Evolutionary conservation across 1,140 invertebrate genomes (phyloP).

Genomic region (Oryzaephilus surinamensis): DNA sequence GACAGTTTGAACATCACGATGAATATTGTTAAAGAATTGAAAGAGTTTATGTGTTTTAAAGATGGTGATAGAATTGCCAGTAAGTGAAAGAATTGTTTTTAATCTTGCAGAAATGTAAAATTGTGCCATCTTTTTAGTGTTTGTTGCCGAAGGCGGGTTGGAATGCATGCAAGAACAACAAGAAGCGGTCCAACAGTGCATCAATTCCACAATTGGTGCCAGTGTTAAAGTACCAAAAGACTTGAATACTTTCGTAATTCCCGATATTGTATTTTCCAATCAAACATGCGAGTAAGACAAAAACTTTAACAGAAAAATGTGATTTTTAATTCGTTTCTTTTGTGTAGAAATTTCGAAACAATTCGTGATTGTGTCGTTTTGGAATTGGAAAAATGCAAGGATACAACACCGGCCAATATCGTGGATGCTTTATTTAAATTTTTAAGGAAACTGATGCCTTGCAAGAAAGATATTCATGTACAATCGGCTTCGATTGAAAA

Average conservation of each 20-base stretch:
- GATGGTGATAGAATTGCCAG: constrained; percentile 70
- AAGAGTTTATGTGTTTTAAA: constrained; percentile 62
- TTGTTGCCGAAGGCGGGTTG: constrained; percentile 64
- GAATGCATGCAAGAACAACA: constrained; percentile 56
- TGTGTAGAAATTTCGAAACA: constrained; percentile 45
- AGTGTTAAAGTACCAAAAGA: constrained; percentile 36
- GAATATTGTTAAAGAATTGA: constrained; percentile 53
- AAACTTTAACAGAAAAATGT: constrained; percentile 9
- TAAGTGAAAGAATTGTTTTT: constrained; percentile 37
- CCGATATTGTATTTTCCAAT: constrained; percentile 42
- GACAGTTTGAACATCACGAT: constrained; percentile 46
- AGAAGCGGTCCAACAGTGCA: constrained; percentile 48
- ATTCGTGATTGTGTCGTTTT: constrained; percentile 53
- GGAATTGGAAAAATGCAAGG: constrained; percentile 53
- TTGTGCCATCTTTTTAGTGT: constrained; percentile 46
- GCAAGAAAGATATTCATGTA: constrained; percentile 31
- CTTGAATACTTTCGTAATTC: constrained; percentile 39
- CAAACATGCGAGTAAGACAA: constrained; percentile 43
- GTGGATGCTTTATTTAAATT: constrained; percentile 66
- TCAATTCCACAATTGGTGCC: constrained; percentile 46
- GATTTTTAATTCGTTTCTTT: constrained; percentile 18
- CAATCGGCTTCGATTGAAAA: neutral
- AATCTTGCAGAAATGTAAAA: too few relatives aligned
- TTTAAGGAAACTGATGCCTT: constrained; percentile 57
- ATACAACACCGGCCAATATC: constrained; percentile 68